Evolutionary conservation across 2,888 invertebrate genomes (phyloP).

Genomic region (Chloroclystis v-ata): DNA sequence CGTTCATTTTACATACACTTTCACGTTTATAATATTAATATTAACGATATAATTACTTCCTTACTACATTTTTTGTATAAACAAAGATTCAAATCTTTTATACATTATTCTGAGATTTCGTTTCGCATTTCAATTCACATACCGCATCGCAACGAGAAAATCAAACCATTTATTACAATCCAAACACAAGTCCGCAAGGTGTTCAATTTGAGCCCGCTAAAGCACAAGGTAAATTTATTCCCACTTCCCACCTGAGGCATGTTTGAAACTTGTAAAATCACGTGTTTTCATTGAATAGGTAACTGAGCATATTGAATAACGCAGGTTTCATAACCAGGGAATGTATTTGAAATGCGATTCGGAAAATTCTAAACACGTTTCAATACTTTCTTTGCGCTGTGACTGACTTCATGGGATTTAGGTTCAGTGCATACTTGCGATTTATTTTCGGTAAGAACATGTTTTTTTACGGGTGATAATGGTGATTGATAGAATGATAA

Average conservation of each 20-base stretch:
- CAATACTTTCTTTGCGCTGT: constrained; percentile 33
- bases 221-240: constrained; percentile 23
- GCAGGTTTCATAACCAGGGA: constrained; percentile 28
- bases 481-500: too few species aligned
- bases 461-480: background rate
- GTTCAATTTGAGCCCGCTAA: constrained; percentile 15
- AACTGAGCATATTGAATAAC: constrained; percentile 34
- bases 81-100: too few species aligned
- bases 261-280: constrained; percentile 29
- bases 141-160: background rate
- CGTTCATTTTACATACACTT: too few species aligned
- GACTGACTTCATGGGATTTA: constrained; percentile 18
- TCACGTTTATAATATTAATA: too few species aligned
- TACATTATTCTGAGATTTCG: background rate
- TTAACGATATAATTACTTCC: too few species aligned
- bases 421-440: constrained; percentile 11
- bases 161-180: constrained; percentile 6
- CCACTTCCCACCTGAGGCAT: constrained; percentile 27
- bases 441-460: background rate
- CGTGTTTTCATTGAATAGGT: constrained; percentile 32
- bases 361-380: constrained; percentile 40
- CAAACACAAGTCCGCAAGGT: constrained; percentile 11
- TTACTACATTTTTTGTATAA: too few species aligned
- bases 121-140: background rate
- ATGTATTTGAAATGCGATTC: constrained; percentile 38